Conservation (phyloP, 2,113 vertebrate genomes). For the Hippocampus comes region DNA sequence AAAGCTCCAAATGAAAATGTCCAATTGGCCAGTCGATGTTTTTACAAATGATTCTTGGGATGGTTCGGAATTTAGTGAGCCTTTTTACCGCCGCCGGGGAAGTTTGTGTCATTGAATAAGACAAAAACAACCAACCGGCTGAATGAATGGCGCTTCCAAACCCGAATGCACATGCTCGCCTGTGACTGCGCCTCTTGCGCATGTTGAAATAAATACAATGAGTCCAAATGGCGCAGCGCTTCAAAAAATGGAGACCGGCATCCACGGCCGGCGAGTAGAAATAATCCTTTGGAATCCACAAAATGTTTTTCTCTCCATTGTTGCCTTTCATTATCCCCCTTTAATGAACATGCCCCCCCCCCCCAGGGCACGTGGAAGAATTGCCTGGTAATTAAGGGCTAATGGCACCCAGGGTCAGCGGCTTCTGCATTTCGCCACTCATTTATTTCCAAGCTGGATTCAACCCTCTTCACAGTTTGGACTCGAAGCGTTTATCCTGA, state of each 20-base stretch:
- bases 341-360: conserved; percentile 37
- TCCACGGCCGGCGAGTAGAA: background rate
- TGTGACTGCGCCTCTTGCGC: background rate
- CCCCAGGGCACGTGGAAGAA: conserved; percentile 19
- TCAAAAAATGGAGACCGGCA: background rate
- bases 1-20: conserved; percentile 52
- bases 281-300: background rate
- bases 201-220: background rate
- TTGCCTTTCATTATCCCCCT: conserved; percentile 37
- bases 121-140: background rate
- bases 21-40: conserved; percentile 24
- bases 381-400: conserved; percentile 50
- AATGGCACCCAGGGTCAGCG: conserved; percentile 52
- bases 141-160: background rate
- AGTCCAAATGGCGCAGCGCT: background rate
- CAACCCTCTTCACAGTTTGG: conserved; percentile 17
- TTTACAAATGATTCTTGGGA: conserved; percentile 1
- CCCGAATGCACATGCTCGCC: background rate
- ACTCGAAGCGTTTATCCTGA: background rate
- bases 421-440: conserved; percentile 45
- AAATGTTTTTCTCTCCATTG: conserved; percentile 25
- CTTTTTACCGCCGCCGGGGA: background rate
- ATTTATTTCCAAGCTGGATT: conserved; percentile 39
- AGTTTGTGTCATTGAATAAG: background rate
- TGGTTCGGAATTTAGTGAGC: background rate